Percentiles rank a stretch among this genome's conserved stretches.
These are phyloP conservation scores for Argya squamiceps DNA, from an alignment of 2,797 vertebrate genomes.

Conservation along the genomic window DNA sequence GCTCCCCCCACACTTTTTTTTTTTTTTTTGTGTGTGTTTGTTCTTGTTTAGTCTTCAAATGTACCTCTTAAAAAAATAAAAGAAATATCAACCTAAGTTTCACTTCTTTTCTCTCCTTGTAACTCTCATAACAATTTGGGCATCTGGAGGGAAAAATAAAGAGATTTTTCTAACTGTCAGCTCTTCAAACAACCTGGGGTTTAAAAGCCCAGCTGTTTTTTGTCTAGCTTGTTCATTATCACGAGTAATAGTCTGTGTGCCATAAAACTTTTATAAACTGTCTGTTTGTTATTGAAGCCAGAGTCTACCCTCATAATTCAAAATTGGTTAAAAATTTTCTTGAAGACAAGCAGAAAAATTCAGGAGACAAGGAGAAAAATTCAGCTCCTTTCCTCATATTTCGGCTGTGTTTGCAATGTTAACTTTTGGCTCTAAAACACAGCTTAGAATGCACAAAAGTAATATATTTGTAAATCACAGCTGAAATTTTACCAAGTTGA, in stretches of 20 bases:
- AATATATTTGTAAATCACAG: background rate
- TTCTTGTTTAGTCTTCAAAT: background rate
- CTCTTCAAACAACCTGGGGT: background rate
- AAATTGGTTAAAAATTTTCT: background rate
- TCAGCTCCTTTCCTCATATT: background rate
- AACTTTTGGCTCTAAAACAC: background rate
- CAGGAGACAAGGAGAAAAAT: background rate
- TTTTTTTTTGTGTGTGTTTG: background rate
- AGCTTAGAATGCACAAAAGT: background rate
- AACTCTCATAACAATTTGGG: background rate
- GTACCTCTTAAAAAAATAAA: background rate
- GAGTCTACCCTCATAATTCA: background rate
- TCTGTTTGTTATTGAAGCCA: background rate
- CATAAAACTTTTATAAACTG: background rate
- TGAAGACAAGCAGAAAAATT: background rate
- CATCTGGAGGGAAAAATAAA: background rate
- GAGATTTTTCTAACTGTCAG: background rate
- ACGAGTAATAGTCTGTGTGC: background rate
- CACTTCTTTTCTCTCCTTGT: background rate
- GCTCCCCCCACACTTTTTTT: too few species aligned
- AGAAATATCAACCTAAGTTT: background rate
- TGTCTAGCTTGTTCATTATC: background rate
- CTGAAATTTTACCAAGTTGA: background rate
- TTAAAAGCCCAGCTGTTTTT: background rate
- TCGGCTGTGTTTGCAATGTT: background rate